These are phyloP conservation scores for Drosophila ohnishii DNA, from an alignment of 1,140 invertebrate species.

Conservation along the genomic window DNA sequence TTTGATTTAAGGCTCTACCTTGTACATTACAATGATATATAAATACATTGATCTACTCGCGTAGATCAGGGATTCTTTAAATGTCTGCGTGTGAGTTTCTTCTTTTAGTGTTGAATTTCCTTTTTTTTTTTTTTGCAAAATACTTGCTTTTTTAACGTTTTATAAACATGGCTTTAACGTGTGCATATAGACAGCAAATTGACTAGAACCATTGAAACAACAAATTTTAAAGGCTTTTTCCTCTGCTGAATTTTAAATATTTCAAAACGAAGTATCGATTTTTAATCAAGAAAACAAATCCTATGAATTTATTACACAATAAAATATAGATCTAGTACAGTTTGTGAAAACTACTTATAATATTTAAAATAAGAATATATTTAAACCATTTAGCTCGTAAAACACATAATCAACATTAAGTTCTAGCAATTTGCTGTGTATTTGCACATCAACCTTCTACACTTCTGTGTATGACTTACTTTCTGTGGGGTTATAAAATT, in stretches of 20 bases:
- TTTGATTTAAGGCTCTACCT: constrained; percentile 53
- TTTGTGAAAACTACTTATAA: neutral
- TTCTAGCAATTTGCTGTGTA: constrained; percentile 24
- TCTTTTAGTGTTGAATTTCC: neutral
- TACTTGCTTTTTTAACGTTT: constrained; percentile 27
- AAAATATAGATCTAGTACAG: neutral
- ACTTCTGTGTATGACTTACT: constrained; percentile 26
- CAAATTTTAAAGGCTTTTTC: neutral
- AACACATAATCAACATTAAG: neutral
- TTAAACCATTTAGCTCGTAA: neutral
- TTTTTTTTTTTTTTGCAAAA: constrained; percentile 10
- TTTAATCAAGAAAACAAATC: neutral
- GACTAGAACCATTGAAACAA: constrained; percentile 11
- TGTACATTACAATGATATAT: constrained; percentile 52
- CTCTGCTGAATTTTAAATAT: neutral
- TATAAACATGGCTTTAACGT: constrained; percentile 10
- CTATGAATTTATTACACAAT: neutral
- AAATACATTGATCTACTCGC: constrained; percentile 36
- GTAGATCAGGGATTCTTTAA: constrained; percentile 30
- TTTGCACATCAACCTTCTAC: constrained; percentile 12
- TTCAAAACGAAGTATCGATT: neutral
- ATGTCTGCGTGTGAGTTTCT: constrained; percentile 21
- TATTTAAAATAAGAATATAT: neutral
- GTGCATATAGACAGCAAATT: constrained; percentile 25
- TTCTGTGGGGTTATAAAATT: constrained; percentile 46